Conservation (phyloP, 2,888 invertebrate genomes). For the Himalopsyche kuldschensis region DNA sequence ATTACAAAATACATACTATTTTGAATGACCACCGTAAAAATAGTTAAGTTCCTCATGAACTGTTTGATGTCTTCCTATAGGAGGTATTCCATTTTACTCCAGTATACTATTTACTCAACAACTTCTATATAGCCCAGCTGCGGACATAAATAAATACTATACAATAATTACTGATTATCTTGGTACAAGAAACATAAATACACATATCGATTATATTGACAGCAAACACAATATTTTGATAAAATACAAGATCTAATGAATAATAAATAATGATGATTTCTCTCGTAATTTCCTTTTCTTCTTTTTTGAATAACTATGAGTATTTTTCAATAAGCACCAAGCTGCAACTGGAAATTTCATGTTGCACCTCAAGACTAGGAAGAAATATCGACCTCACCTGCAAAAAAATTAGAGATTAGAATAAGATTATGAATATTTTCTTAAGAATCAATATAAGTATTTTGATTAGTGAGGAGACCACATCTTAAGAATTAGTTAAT, state of each 20-base stretch:
- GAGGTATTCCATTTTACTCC: no score
- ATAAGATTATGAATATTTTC: neutral
- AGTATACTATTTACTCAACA: no score
- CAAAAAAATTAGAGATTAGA: no score
- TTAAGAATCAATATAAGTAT: neutral
- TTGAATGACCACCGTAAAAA: no score
- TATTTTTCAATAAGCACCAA: slow-evolving; percentile 11
- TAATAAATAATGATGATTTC: neutral
- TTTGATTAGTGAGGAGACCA: no score
- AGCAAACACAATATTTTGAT: neutral
- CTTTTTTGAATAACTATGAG: neutral
- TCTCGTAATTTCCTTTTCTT: neutral
- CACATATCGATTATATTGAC: neutral
- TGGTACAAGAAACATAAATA: neutral
- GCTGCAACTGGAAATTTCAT: slow-evolving; percentile 21
- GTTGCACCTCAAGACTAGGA: slow-evolving; percentile 21
- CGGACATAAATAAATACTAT: no score
- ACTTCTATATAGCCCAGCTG: no score
- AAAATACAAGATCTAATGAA: neutral
- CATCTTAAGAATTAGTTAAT: no score
- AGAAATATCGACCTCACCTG: slow-evolving; percentile 22
- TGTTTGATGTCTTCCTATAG: no score
- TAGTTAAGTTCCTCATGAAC: no score
- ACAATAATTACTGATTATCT: no score
- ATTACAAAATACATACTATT: no score